Conservation (phyloP, 2,888 invertebrate species). For the Anorthoa munda region DNA sequence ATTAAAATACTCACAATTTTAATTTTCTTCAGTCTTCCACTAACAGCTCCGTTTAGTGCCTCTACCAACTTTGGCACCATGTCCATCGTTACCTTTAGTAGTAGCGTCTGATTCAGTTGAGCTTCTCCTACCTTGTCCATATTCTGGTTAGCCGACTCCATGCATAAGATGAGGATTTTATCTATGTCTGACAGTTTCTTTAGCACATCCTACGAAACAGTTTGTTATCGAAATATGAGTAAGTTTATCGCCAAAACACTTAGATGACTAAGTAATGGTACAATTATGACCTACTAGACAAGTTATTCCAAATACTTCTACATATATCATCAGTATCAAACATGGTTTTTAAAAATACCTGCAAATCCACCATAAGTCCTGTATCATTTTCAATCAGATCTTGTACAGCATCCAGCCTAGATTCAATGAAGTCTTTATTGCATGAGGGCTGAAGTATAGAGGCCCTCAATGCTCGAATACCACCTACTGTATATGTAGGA, state of each 20-base stretch:
- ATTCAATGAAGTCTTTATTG: slow-evolving; percentile 92
- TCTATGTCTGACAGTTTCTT: slow-evolving; percentile 95
- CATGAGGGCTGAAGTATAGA: slow-evolving; percentile 95
- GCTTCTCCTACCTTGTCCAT: slow-evolving; percentile 92
- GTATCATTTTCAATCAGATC: slow-evolving; percentile 94
- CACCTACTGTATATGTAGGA: slow-evolving; percentile 91
- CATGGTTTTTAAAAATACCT: slow-evolving; percentile 82
- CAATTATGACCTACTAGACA: background rate
- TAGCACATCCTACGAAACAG: slow-evolving; percentile 89
- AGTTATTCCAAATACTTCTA: background rate
- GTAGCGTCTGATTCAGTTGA: slow-evolving; percentile 94
- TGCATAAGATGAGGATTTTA: slow-evolving; percentile 92
- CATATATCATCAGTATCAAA: background rate
- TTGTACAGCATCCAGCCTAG: slow-evolving; percentile 94
- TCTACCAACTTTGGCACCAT: slow-evolving; percentile 92
- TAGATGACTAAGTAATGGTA: background rate
- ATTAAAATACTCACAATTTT: slow-evolving; percentile 86
- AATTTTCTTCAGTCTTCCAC: slow-evolving; percentile 90
- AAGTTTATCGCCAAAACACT: background rate
- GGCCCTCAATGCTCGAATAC: slow-evolving; percentile 94
- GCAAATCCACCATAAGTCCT: slow-evolving; percentile 92
- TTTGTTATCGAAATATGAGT: background rate
- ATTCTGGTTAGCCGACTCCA: slow-evolving; percentile 88
- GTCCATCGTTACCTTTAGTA: slow-evolving; percentile 95
- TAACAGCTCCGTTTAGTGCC: slow-evolving; percentile 88